These are phyloP conservation scores for Neoitamus cyanurus DNA, from an alignment of 2,888 invertebrate species.

Conservation along the genomic window DNA sequence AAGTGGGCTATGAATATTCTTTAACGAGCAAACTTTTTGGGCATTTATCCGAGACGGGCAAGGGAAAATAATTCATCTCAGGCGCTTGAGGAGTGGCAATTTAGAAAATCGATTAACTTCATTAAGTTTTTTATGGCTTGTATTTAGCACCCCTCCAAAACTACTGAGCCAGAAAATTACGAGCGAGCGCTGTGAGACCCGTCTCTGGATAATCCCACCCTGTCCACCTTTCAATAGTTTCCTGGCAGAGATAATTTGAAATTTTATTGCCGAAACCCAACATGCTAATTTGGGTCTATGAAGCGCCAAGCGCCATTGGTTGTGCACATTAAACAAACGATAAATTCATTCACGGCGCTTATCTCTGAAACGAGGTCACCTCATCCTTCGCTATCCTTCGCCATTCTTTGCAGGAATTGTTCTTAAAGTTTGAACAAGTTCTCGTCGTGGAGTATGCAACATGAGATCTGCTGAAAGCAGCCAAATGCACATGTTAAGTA, in stretches of 20 bases:
- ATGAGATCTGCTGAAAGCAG: not conserved
- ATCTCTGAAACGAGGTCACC: not conserved
- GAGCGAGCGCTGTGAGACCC: not conserved
- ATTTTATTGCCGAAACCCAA: not conserved
- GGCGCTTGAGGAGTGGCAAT: conserved; percentile 8
- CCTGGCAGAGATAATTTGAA: not conserved
- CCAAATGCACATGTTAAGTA: conserved; percentile 1
- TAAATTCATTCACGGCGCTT: not conserved
- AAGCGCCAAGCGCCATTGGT: not conserved
- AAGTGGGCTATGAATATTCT: conserved; percentile 34
- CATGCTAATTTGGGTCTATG: not conserved
- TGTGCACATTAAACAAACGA: not conserved
- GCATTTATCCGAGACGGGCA: conserved; percentile 10
- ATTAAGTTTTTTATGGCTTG: conserved; percentile 16
- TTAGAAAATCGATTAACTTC: conserved; percentile 37
- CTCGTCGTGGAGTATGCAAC: not conserved
- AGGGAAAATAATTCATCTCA: conserved; percentile 17
- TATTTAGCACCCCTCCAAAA: not conserved
- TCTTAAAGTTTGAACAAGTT: not conserved
- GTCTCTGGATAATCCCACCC: not conserved
- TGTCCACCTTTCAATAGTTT: not conserved
- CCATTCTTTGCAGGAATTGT: not conserved
- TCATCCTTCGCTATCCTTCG: not conserved
- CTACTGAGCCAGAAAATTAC: not conserved
- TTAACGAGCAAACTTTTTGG: conserved; percentile 33